Conservation (phyloP, 2,888 invertebrate species). For the Caenorhabditis sp. region DNA sequence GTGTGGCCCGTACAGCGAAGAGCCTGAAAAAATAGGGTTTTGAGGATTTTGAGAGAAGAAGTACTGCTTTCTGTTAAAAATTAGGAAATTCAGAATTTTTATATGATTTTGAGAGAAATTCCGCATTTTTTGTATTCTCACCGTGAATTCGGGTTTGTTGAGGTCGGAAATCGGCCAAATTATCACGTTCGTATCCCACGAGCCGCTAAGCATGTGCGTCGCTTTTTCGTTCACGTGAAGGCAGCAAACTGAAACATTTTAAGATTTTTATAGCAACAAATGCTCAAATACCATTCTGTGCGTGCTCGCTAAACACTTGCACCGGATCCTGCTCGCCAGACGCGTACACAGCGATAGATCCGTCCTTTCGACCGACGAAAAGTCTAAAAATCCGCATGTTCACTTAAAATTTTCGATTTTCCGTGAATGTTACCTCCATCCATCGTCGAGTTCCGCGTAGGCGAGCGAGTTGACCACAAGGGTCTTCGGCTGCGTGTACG, state of each 20-base stretch:
- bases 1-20: constrained; percentile 81
- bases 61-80: no score
- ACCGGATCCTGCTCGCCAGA: constrained; percentile 56
- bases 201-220: constrained; percentile 87
- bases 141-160: constrained; percentile 17
- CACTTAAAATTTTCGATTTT: neutral
- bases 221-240: constrained; percentile 80
- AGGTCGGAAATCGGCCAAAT: constrained; percentile 84
- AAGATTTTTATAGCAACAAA: neutral
- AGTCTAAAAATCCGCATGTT: constrained; percentile 16
- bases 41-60: no score
- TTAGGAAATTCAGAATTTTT: no score
- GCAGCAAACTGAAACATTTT: constrained; percentile 80
- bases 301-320: constrained; percentile 52
- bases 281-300: constrained; percentile 55
- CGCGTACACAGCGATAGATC: constrained; percentile 68
- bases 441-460: constrained; percentile 53
- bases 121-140: neutral
- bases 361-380: constrained; percentile 67
- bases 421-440: constrained; percentile 40
- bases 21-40: constrained; percentile 77
- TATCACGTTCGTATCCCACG: constrained; percentile 92
- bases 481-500: constrained; percentile 50
- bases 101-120: neutral
- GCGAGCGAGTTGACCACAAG: constrained; percentile 69